Conservation (phyloP, 2,113 vertebrate genomes). For the Coryphaenoides rupestris region DNA sequence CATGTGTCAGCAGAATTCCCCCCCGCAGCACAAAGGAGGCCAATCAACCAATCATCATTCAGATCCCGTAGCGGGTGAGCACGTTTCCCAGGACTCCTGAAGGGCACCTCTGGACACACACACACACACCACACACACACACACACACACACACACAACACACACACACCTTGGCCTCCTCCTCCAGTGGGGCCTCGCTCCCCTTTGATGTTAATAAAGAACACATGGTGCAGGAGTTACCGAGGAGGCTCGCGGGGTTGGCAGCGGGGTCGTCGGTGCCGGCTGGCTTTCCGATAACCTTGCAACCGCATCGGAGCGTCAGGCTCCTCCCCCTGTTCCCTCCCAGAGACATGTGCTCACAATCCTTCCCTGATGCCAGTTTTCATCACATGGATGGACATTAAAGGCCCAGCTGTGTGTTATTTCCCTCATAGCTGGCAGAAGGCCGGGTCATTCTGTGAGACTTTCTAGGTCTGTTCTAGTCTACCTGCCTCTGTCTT, state of each 20-base stretch:
- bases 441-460: too few species aligned
- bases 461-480: too few species aligned
- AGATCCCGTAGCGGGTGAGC: background rate
- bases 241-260: background rate
- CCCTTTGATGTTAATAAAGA: constrained; percentile 21
- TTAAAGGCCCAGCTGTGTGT: too few species aligned
- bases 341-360: background rate
- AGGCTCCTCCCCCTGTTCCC: too few species aligned
- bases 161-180: too few species aligned
- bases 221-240: background rate
- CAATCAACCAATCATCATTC: constrained; percentile 32
- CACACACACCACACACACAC: too few species aligned
- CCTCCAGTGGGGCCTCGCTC: background rate
- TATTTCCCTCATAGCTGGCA: too few species aligned
- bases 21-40: constrained; percentile 16
- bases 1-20: constrained; percentile 34
- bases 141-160: too few species aligned
- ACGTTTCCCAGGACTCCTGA: constrained; percentile 20
- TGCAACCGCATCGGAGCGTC: background rate
- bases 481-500: too few species aligned
- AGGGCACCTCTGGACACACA: constrained; percentile 21
- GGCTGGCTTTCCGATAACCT: background rate
- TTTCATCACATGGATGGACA: too few species aligned
- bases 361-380: background rate
- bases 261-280: constrained; percentile 1